phyloP scores from a whole-genome alignment of 2,888 invertebrate species.

The Lochmaea capreae region DNA sequence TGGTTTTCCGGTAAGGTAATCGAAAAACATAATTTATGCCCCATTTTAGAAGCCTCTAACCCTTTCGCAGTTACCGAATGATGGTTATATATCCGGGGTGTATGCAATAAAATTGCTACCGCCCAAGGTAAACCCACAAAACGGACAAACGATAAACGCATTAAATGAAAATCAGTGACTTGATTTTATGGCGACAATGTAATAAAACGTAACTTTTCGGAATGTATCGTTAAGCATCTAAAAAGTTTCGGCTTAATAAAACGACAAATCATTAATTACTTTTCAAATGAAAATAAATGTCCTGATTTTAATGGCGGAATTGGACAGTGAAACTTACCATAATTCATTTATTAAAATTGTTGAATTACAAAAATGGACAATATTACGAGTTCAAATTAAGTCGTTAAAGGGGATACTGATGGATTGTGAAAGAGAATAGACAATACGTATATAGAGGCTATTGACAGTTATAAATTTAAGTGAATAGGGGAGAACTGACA shows the following conservation, averaged over 20 bases:
- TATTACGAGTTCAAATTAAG: not conserved
- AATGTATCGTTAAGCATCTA: not conserved
- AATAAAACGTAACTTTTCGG: slow-evolving; percentile 23
- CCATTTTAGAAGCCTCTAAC: too few species aligned
- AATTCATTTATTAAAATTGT: too few species aligned
- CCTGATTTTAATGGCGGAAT: not conserved
- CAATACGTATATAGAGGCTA: too few species aligned
- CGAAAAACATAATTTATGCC: too few species aligned
- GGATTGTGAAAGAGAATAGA: too few species aligned
- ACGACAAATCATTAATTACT: slow-evolving; percentile 11
- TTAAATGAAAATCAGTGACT: slow-evolving; percentile 25
- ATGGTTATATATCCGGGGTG: not conserved
- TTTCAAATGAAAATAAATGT: not conserved
- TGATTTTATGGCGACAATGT: slow-evolving; percentile 23
- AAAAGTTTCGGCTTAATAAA: slow-evolving; percentile 19
- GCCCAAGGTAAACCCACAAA: slow-evolving; percentile 12
- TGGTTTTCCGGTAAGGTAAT: too few species aligned
- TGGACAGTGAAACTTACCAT: not conserved
- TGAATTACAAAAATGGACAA: not conserved
- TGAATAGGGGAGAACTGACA: too few species aligned
- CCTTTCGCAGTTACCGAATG: too few species aligned
- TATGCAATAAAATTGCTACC: not conserved
- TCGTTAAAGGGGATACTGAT: too few species aligned
- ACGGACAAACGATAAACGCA: slow-evolving; percentile 24
- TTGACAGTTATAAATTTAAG: too few species aligned